Evolutionary conservation across 2,113 vertebrate genomes (phyloP).

Genomic region (Pontoporia blainvillei): DNA sequence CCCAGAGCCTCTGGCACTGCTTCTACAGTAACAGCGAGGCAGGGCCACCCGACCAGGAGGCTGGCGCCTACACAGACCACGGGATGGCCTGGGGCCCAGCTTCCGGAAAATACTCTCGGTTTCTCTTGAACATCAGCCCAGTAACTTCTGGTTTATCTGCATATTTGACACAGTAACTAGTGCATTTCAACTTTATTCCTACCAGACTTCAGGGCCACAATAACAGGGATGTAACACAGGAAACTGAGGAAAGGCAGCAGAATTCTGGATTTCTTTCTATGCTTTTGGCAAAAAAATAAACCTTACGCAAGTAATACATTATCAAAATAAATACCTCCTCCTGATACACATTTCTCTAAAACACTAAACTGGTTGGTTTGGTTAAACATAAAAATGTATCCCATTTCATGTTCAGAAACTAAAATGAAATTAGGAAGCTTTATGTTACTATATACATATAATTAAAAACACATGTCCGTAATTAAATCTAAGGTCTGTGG

Average conservation of each 20-base stretch:
- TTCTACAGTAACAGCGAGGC: too few species aligned
- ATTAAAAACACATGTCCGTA: background rate
- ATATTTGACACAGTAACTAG: background rate
- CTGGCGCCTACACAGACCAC: background rate
- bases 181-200: background rate
- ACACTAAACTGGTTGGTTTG: background rate
- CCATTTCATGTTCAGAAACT: background rate
- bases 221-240: background rate
- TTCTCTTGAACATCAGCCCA: background rate
- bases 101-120: background rate
- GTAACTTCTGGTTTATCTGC: background rate
- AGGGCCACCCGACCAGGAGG: background rate
- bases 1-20: background rate
- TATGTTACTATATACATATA: background rate
- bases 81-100: background rate
- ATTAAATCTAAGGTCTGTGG: background rate
- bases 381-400: background rate
- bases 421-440: background rate
- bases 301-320: background rate
- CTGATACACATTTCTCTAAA: background rate
- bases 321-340: background rate
- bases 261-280: background rate
- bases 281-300: background rate
- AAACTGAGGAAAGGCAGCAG: background rate
- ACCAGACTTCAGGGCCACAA: background rate